phyloP scores from a whole-genome alignment of 2,888 invertebrate species.

The Drosophila tanythrix region DNA sequence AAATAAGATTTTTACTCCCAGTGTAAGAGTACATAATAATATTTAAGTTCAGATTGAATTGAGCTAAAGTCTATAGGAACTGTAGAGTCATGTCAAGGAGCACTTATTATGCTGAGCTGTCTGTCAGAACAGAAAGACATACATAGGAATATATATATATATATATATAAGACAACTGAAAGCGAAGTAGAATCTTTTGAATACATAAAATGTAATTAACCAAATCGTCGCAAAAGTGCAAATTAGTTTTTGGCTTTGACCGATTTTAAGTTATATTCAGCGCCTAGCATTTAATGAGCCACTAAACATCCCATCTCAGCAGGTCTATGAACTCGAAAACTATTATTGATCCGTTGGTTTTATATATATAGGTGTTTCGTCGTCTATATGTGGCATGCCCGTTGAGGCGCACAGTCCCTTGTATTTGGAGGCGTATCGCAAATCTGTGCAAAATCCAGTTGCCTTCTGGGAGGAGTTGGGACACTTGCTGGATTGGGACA shows the following conservation, averaged over 20 bases:
- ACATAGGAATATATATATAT: constrained; percentile 4
- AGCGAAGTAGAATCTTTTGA: constrained; percentile 41
- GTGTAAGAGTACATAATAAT: background rate
- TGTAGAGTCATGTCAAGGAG: constrained; percentile 16
- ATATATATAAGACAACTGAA: constrained; percentile 27
- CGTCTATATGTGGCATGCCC: constrained; percentile 60
- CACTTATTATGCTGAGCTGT: constrained; percentile 30
- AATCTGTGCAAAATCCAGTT: constrained; percentile 91
- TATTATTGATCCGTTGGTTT: constrained; percentile 17
- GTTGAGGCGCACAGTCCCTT: constrained; percentile 84
- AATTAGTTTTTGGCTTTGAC: constrained; percentile 40
- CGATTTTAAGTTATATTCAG: constrained; percentile 14
- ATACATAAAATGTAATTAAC: constrained; percentile 48
- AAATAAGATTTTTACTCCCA: background rate
- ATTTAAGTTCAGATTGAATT: constrained; percentile 16
- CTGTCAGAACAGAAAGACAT: constrained; percentile 15
- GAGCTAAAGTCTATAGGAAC: constrained; percentile 13
- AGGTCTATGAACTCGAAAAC: constrained; percentile 40
- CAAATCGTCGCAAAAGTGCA: constrained; percentile 32
- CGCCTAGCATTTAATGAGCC: constrained; percentile 18
- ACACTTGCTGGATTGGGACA: constrained; percentile 90
- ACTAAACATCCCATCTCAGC: background rate
- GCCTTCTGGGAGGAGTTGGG: constrained; percentile 95
- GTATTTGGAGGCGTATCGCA: constrained; percentile 88
- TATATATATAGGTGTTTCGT: constrained; percentile 46